Evolutionary conservation across 2,888 invertebrate species (phyloP).

Genomic region (Cosmia pyralina): DNA sequence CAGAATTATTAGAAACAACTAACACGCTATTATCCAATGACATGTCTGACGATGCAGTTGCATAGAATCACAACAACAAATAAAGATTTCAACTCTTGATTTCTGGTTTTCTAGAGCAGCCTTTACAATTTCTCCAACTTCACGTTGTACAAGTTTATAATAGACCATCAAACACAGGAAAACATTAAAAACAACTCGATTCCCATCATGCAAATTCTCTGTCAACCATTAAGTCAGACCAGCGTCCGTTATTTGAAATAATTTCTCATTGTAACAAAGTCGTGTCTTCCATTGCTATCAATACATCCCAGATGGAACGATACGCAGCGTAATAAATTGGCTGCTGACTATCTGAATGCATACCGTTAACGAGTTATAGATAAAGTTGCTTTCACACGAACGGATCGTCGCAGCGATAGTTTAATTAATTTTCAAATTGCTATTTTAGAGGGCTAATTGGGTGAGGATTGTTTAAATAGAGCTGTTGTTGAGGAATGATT

Average conservation of each 20-base stretch:
- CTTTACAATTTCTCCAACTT: neutral
- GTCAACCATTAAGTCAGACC: conserved; percentile 54
- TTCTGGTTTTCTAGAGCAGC: conserved; percentile 1
- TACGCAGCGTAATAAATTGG: conserved; percentile 85
- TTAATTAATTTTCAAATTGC: conserved; percentile 61
- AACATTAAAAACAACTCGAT: conserved; percentile 46
- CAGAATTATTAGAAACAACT: conserved; percentile 12
- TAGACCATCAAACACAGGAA: conserved; percentile 23
- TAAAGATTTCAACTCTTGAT: neutral
- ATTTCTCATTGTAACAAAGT: conserved; percentile 66
- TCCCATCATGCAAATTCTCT: conserved; percentile 58
- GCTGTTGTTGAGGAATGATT: conserved; percentile 31
- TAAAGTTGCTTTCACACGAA: conserved; percentile 67
- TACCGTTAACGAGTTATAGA: conserved; percentile 82
- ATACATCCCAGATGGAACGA: conserved; percentile 79
- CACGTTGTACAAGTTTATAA: conserved; percentile 11
- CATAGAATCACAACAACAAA: conserved; percentile 11
- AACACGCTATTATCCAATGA: neutral
- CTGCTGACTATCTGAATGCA: conserved; percentile 79
- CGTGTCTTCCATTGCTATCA: conserved; percentile 75
- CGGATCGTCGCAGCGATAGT: conserved; percentile 52
- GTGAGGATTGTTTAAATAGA: conserved; percentile 44
- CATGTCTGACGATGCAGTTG: neutral
- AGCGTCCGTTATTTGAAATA: conserved; percentile 66
- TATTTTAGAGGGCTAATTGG: conserved; percentile 50